A percentile compares a stretch with the other conserved stretches of the same genome.
phyloP scores from a whole-genome alignment of 2,888 invertebrate species.

The Steinernema carpocapsae region DNA sequence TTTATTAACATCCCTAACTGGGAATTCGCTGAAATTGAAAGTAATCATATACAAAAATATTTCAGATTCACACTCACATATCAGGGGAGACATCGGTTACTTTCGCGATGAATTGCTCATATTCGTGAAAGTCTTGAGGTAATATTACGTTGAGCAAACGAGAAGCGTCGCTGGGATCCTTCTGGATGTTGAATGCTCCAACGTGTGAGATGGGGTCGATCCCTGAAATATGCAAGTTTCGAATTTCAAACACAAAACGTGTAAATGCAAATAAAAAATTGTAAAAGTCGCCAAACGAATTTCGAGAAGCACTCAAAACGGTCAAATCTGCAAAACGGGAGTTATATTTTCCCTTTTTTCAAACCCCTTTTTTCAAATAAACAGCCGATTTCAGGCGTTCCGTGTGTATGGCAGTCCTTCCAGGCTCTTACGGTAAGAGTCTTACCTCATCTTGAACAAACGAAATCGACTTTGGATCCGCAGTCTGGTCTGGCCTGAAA shows the following conservation, averaged over 20 bases:
- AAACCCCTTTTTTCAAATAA: no score
- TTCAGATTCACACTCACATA: conserved; percentile 34
- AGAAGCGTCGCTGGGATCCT: conserved; percentile 56
- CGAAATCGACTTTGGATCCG: not conserved
- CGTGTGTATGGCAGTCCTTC: no score
- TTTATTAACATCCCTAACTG: conserved; percentile 58
- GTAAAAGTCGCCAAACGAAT: no score
- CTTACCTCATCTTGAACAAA: conserved; percentile 21
- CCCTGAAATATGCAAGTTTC: not conserved
- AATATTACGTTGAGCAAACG: conserved; percentile 58
- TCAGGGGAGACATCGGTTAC: conserved; percentile 58
- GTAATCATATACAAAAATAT: conserved; percentile 41
- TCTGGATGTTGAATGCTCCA: conserved; percentile 51
- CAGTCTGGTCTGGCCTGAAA: not conserved
- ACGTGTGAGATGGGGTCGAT: not conserved
- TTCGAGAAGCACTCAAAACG: no score
- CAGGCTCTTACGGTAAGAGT: no score
- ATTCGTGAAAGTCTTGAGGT: conserved; percentile 55
- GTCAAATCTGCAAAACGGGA: no score
- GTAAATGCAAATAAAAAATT: no score
- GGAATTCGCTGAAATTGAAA: conserved; percentile 54
- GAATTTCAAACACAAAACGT: no score
- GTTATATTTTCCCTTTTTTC: no score
- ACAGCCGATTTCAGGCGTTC: no score
- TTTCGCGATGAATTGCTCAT: conserved; percentile 61